Percentiles rank a stretch among this genome's conserved stretches.
These are phyloP conservation scores for Melipona quadrifasciata DNA, from an alignment of 1,140 invertebrate genomes.

Conservation along the genomic window DNA sequence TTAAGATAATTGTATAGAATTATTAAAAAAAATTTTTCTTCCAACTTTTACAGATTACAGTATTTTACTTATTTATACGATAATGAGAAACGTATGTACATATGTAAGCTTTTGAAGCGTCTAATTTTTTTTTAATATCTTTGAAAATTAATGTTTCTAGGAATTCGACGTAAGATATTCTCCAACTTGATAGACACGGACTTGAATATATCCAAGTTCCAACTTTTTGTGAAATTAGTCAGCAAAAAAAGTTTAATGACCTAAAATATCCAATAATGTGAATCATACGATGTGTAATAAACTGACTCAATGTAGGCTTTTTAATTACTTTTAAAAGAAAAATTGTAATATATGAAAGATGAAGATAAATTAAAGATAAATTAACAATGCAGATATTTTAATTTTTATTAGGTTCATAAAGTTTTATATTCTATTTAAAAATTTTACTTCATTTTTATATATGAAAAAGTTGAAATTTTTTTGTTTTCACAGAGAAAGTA, in stretches of 20 bases:
- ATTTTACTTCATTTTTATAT: neutral
- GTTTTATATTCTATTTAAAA: neutral
- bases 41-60: neutral
- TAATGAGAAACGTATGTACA: neutral
- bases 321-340: neutral
- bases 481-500: neutral
- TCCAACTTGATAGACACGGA: neutral
- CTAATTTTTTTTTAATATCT: constrained; percentile 10
- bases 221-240: constrained; percentile 1
- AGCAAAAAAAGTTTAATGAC: neutral
- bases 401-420: neutral
- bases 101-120: neutral
- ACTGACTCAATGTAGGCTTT: neutral
- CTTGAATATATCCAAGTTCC: neutral
- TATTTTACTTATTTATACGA: neutral
- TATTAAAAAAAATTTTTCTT: neutral
- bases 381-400: neutral
- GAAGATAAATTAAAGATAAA: neutral
- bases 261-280: neutral
- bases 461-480: neutral
- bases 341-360: neutral
- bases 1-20: neutral
- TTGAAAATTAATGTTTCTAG: neutral
- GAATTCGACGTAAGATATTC: neutral
- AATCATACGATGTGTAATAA: neutral